Conservation (phyloP, 2,113 vertebrate species). For the Todiramphus chloris region DNA sequence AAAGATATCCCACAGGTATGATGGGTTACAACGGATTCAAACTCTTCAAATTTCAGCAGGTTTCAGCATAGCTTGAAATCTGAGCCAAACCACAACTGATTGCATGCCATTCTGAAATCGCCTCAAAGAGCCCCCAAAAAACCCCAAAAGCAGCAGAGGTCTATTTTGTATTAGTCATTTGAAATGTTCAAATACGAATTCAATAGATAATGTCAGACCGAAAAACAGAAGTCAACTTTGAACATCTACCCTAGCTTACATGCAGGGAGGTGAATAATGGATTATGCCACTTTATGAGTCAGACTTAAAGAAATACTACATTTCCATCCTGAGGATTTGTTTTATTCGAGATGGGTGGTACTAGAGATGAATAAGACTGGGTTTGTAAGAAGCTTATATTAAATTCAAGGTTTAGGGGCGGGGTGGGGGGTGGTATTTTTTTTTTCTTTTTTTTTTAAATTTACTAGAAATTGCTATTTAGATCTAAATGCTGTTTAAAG, state of each 20-base stretch:
- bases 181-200: slow-evolving; percentile 31
- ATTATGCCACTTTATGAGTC: slow-evolving; percentile 37
- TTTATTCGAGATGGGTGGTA: slow-evolving; percentile 42
- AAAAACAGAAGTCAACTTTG: slow-evolving; percentile 53
- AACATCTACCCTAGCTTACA: neutral
- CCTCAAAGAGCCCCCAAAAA: neutral
- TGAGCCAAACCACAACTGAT: slow-evolving; percentile 47
- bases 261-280: neutral
- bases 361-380: neutral
- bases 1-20: slow-evolving; percentile 66
- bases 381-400: slow-evolving; percentile 17
- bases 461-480: neutral
- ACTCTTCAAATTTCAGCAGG: slow-evolving; percentile 49
- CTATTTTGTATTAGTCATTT: slow-evolving; percentile 31
- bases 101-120: neutral
- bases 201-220: slow-evolving; percentile 12
- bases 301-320: slow-evolving; percentile 36
- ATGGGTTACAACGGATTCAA: slow-evolving; percentile 47
- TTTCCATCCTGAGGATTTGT: neutral
- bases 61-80: slow-evolving; percentile 43
- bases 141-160: neutral
- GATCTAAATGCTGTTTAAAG: slow-evolving; percentile 12
- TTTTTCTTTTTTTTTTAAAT: neutral
- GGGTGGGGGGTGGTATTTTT: neutral
- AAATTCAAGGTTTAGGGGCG: neutral